Base-by-base conservation (phyloP, 2,113 vertebrate genomes). In the Otolemur garnettii region DNA sequence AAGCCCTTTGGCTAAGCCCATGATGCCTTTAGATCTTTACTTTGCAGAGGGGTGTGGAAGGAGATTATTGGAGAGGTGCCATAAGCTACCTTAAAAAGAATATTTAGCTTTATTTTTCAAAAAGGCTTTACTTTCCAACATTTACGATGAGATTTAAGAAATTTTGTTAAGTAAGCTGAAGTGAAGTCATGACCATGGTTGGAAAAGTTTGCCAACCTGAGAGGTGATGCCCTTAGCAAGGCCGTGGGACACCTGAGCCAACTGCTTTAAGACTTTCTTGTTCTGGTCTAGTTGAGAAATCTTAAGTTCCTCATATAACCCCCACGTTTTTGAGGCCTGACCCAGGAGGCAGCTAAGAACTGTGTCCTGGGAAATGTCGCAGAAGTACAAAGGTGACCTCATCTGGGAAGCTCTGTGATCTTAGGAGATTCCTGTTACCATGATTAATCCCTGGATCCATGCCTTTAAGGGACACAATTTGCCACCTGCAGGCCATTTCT, bases 171-270 rank as follows among this genome's bases (percentile, higher is more conserved):
- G 45, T 69, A 30, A 33, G 33, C 42, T 77, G 42, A 96, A 33
- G 24, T 89, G 74, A 93, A 97, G 42, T 90, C 77, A 93, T 71
- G 87, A 93, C 33, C 57, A 94, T 55, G 91, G 79, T 53, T 72
- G 4, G 45, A 66, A 72, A 35, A 59, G 71, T 82, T 83, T 62
- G 45, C 26, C 74, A 79, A 96, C 87, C 28, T 89, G 92, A 55
- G 18, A 80, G 26, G n/a, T 69, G 74, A 38, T 55, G 35, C 17
- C 66, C 19, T 87, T 92, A 77, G n/a, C 60, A 90, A 87, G 75
- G 28, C 79, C 82, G 1, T 55, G 30, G 57, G 38, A 57, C 14
- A 64, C 18, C 14, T 68, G 11, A 33, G 90, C 2, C 22, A 78
- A n/a, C n/a, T 57, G 19, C 91, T 94, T 94, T 42, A 59, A 79